phyloP scores from a whole-genome alignment of 1,140 invertebrate genomes.

The Limonius californicus region DNA sequence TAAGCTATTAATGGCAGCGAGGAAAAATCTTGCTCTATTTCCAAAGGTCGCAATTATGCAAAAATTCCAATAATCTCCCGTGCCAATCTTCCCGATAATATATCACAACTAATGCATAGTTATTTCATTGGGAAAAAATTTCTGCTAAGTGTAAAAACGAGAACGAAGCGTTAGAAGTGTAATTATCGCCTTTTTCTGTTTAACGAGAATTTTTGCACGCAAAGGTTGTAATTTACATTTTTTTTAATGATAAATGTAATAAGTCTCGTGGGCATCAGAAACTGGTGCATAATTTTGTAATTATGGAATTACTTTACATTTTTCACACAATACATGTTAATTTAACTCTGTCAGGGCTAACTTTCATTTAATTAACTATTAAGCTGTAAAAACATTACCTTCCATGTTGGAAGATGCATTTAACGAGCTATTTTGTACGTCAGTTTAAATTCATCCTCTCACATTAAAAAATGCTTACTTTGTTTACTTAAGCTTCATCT shows the following conservation, averaged over 20 bases:
- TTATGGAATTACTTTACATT: background rate
- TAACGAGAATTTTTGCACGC: background rate
- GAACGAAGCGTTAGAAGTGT: background rate
- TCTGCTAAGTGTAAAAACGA: background rate
- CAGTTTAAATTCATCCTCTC: too few relatives aligned
- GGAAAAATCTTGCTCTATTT: background rate
- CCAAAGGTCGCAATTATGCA: slow-evolving; percentile 1
- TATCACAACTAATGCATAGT: background rate
- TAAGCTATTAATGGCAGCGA: too few relatives aligned
- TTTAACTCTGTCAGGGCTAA: too few relatives aligned
- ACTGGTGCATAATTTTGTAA: background rate
- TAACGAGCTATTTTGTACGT: too few relatives aligned
- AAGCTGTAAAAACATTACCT: too few relatives aligned
- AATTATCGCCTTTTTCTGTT: slow-evolving; percentile 1
- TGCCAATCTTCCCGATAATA: background rate
- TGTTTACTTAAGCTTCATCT: too few relatives aligned
- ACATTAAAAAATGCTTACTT: too few relatives aligned
- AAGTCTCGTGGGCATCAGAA: background rate
- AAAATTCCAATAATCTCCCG: background rate
- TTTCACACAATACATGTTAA: background rate
- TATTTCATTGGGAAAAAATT: background rate
- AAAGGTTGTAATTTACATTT: background rate
- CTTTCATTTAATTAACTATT: too few relatives aligned
- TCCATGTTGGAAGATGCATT: too few relatives aligned
- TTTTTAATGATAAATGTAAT: background rate